Conservation (phyloP, 2,888 invertebrate species). For the Athetis lepigone region DNA sequence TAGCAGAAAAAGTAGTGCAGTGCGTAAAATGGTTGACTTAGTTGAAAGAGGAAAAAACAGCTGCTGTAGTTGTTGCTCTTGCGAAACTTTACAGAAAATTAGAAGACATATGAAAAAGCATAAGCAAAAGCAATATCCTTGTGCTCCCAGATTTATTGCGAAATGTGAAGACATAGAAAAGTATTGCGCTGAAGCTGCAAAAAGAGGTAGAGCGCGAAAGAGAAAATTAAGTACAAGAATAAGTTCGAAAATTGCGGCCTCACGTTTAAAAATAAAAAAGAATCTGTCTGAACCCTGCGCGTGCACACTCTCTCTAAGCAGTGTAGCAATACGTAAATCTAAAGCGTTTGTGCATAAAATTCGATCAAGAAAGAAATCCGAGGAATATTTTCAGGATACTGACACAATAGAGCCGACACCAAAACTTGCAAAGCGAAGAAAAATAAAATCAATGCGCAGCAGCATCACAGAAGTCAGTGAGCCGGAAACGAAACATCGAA, state of each 20-base stretch:
- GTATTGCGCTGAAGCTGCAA: conserved; percentile 46
- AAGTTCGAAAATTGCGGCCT: conserved; percentile 48
- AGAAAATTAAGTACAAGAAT: conserved; percentile 48
- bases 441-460: conserved; percentile 55
- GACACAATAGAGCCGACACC: conserved; percentile 46
- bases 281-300: conserved; percentile 72
- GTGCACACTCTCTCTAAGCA: conserved; percentile 65
- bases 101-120: conserved; percentile 33
- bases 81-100: conserved; percentile 58
- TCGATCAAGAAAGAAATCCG: conserved; percentile 22
- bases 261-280: conserved; percentile 58
- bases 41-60: conserved; percentile 70
- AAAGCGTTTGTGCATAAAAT: conserved; percentile 26
- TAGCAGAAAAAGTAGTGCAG: conserved; percentile 53
- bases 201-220: conserved; percentile 49
- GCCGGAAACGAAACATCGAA: conserved; percentile 49
- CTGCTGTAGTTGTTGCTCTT: conserved; percentile 71
- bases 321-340: conserved; percentile 27
- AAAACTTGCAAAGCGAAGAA: conserved; percentile 39
- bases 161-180: conserved; percentile 53
- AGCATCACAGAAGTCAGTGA: conserved; percentile 51
- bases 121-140: conserved; percentile 22
- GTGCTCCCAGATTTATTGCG: conserved; percentile 43
- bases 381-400: conserved; percentile 9
- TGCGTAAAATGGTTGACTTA: conserved; percentile 66